phyloP scores from a whole-genome alignment of 2,797 vertebrate genomes.

The Helostoma temminkii region DNA sequence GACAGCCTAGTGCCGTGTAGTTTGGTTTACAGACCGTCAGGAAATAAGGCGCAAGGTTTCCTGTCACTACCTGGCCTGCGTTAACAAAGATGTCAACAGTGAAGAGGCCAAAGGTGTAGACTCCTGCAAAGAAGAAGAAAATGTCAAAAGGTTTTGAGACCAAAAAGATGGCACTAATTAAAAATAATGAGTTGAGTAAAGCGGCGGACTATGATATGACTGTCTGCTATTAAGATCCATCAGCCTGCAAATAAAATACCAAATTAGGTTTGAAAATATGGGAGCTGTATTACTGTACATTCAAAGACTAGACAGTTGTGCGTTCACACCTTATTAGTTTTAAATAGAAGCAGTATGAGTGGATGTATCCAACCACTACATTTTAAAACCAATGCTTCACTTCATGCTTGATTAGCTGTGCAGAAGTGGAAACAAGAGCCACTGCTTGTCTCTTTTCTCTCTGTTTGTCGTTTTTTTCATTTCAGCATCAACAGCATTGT shows the following conservation, averaged over 20 bases:
- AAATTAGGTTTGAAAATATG: not conserved
- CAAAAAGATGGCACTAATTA: not conserved
- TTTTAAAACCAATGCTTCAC: too few species aligned
- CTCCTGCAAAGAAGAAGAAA: constrained; percentile 83
- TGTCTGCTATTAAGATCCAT: not conserved
- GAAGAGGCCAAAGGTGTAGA: constrained; percentile 97
- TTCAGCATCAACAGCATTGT: too few species aligned
- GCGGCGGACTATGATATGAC: not conserved
- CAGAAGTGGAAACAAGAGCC: too few species aligned
- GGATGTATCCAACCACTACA: too few species aligned
- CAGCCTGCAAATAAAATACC: not conserved
- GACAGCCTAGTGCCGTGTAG: constrained; percentile 96
- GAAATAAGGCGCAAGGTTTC: constrained; percentile 98
- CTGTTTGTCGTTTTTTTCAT: too few species aligned
- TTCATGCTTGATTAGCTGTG: too few species aligned
- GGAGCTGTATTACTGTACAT: too few species aligned
- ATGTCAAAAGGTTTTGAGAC: not conserved
- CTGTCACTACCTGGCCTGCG: constrained; percentile 97
- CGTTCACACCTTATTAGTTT: too few species aligned
- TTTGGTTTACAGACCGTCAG: constrained; percentile 98
- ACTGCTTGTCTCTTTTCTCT: too few species aligned
- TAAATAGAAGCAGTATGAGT: too few species aligned
- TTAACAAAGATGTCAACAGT: constrained; percentile 99
- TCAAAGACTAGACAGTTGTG: too few species aligned
- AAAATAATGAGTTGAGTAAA: not conserved